Percentiles rank a stretch among this genome's conserved stretches.
Conservation (phyloP, 2,888 invertebrate species). For the Volucella zonaria region DNA sequence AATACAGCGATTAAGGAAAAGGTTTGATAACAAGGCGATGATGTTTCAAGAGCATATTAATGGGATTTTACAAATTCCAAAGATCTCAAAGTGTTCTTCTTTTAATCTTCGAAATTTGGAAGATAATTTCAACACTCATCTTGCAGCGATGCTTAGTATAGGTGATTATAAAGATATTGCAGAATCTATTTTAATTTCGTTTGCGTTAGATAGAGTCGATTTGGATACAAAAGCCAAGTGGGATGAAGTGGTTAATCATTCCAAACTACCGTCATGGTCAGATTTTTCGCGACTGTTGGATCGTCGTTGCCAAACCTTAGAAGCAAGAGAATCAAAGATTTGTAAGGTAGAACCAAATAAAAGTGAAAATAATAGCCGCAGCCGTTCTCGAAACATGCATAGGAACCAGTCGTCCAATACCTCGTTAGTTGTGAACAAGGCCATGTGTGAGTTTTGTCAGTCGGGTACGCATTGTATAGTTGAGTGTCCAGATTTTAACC, state of each 20-base stretch:
- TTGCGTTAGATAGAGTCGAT: slow-evolving; percentile 27
- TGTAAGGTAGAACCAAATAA: neutral
- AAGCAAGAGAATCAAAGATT: neutral
- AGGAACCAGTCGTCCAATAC: no score
- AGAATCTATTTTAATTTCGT: slow-evolving; percentile 17
- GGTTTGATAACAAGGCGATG: no score
- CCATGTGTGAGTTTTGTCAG: slow-evolving; percentile 19
- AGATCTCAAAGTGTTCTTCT: slow-evolving; percentile 12
- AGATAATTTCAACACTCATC: slow-evolving; percentile 31
- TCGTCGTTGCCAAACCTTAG: slow-evolving; percentile 10
- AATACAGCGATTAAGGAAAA: no score
- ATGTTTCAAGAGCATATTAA: slow-evolving; percentile 23
- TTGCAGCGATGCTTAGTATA: slow-evolving; percentile 15
- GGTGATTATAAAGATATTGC: slow-evolving; percentile 30
- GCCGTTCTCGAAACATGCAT: neutral
- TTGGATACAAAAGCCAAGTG: neutral
- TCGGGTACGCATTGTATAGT: slow-evolving; percentile 1
- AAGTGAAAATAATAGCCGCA: neutral
- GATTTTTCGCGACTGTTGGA: slow-evolving; percentile 7
- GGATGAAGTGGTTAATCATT: slow-evolving; percentile 7
- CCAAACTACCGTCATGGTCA: slow-evolving; percentile 4
- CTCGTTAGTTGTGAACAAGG: no score
- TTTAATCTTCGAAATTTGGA: slow-evolving; percentile 10
- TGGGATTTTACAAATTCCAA: slow-evolving; percentile 9
- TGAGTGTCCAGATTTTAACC: slow-evolving; percentile 7